phyloP scores from a whole-genome alignment of 2,113 vertebrate species.

The Hippoglossus stenolepis region DNA sequence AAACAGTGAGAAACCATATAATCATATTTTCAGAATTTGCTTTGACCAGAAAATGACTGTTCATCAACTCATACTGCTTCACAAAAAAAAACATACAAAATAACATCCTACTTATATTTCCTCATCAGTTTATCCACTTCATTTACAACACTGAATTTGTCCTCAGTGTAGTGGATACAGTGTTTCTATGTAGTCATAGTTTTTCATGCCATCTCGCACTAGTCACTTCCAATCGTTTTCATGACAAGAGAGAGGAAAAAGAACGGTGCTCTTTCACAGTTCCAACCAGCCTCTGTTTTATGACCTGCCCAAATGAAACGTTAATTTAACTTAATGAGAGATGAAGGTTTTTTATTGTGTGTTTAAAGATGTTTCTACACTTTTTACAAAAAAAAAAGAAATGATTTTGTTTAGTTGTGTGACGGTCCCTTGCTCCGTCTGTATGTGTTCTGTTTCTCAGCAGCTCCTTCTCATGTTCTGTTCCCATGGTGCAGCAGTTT shows the following conservation, averaged over 20 bases:
- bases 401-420: background rate
- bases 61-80: slow-evolving; percentile 6
- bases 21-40: slow-evolving; percentile 10
- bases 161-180: slow-evolving; percentile 14
- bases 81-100: background rate
- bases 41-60: slow-evolving; percentile 17
- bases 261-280: background rate
- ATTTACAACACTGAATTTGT: slow-evolving; percentile 38
- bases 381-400: slow-evolving; percentile 28
- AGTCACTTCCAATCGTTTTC: slow-evolving; percentile 37
- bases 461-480: too few relatives aligned
- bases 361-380: slow-evolving; percentile 43
- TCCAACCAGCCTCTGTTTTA: background rate
- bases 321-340: slow-evolving; percentile 57
- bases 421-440: too few relatives aligned
- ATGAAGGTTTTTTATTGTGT: slow-evolving; percentile 70
- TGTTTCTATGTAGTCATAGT: slow-evolving; percentile 14
- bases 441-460: too few relatives aligned
- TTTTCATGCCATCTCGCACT: background rate
- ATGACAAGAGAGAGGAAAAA: slow-evolving; percentile 21
- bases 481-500: too few relatives aligned
- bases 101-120: too few relatives aligned
- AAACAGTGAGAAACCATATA: background rate
- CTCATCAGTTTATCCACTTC: slow-evolving; percentile 25
- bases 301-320: slow-evolving; percentile 35